These are phyloP conservation scores for Hypanus sabinus DNA, from an alignment of 2,113 vertebrate genomes.

Conservation along the genomic window DNA sequence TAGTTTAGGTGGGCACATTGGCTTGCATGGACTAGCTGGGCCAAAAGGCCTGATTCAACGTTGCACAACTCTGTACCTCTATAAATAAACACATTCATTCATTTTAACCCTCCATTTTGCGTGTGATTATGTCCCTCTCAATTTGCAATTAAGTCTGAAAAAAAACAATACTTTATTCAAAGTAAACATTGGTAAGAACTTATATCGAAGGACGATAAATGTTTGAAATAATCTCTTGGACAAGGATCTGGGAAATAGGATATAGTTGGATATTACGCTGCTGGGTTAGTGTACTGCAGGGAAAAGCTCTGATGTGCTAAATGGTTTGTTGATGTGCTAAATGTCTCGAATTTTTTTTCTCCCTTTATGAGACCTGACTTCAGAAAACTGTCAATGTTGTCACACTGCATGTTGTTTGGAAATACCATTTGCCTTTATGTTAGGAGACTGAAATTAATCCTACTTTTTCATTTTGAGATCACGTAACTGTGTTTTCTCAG, in stretches of 20 bases:
- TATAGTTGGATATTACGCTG: background rate
- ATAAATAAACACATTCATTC: too few species aligned
- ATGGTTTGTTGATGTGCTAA: background rate
- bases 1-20: too few species aligned
- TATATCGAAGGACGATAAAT: background rate
- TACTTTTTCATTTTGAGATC: background rate
- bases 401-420: background rate
- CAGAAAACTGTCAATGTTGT: background rate
- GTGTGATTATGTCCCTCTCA: background rate
- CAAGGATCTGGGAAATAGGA: background rate
- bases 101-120: background rate
- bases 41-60: too few species aligned
- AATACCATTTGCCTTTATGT: too few species aligned
- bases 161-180: background rate
- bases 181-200: background rate
- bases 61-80: too few species aligned
- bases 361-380: background rate
- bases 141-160: background rate
- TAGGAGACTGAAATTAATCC: background rate
- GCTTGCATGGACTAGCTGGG: too few species aligned
- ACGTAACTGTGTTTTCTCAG: background rate
- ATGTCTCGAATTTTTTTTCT: background rate
- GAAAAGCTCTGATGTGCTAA: background rate
- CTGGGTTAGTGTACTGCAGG: background rate
- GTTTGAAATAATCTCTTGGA: background rate